These are phyloP conservation scores for Botrylloides violaceus DNA, from an alignment of 23 tunicate species.

Conservation along the genomic window DNA sequence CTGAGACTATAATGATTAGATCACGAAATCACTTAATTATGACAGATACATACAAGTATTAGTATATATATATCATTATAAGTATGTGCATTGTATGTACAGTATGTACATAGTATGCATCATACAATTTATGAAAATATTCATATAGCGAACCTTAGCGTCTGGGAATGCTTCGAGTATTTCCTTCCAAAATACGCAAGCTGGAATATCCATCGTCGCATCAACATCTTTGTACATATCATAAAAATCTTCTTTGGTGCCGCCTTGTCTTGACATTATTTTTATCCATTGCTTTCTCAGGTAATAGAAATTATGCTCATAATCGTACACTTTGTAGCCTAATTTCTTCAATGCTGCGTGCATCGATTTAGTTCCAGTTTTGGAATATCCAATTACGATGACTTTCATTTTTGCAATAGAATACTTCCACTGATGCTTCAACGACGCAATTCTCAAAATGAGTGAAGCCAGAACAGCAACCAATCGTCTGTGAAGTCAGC, in stretches of 20 bases:
- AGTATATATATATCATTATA: too few relatives aligned
- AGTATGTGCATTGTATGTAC: too few relatives aligned
- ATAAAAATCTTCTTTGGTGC: slow-evolving; percentile 24
- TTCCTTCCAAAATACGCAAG: slow-evolving; percentile 17
- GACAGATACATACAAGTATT: too few relatives aligned
- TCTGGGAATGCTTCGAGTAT: slow-evolving; percentile 26
- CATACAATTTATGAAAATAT: too few relatives aligned
- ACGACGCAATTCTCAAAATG: too few relatives aligned
- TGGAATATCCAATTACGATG: slow-evolving; percentile 7
- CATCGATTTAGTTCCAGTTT: slow-evolving; percentile 21
- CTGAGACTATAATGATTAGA: too few relatives aligned
- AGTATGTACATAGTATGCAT: too few relatives aligned
- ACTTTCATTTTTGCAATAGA: slow-evolving; percentile 6
- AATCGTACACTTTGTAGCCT: slow-evolving; percentile 18
- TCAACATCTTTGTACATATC: slow-evolving; percentile 25
- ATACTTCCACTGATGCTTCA: too few relatives aligned
- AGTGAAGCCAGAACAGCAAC: too few relatives aligned
- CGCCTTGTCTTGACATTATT: slow-evolving; percentile 9
- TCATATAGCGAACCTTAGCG: too few relatives aligned
- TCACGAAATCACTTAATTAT: too few relatives aligned
- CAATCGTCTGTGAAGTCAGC: too few relatives aligned
- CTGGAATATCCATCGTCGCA: slow-evolving; percentile 15
- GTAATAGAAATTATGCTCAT: slow-evolving; percentile 24
- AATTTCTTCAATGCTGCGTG: slow-evolving; percentile 4
- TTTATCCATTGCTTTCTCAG: slow-evolving; percentile 24